These are phyloP conservation scores for Ceratothoa steindachneri DNA, from an alignment of 2,888 invertebrate species.

Conservation along the genomic window DNA sequence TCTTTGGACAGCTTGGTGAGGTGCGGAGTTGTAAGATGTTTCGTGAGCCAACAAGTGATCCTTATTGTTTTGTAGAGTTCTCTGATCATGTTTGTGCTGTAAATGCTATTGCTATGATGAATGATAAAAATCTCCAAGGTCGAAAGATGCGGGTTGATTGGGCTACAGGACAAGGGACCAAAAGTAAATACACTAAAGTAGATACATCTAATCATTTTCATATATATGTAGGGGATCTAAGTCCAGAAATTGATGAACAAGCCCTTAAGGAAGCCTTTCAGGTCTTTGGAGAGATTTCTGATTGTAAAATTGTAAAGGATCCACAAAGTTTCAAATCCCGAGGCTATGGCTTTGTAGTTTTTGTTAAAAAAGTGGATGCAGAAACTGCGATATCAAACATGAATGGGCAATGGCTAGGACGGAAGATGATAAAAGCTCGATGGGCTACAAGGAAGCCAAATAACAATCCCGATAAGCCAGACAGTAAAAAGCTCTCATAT, in stretches of 20 bases:
- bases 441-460: constrained; percentile 56
- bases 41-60: constrained; percentile 53
- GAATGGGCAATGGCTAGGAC: constrained; percentile 60
- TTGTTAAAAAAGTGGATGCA: constrained; percentile 58
- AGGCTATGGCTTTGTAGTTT: constrained; percentile 60
- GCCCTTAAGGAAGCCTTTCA: constrained; percentile 57
- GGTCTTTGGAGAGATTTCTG: constrained; percentile 58
- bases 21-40: constrained; percentile 61
- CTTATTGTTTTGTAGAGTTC: constrained; percentile 49
- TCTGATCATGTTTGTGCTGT: constrained; percentile 45
- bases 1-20: constrained; percentile 59
- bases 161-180: constrained; percentile 54
- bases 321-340: constrained; percentile 58
- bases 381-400: constrained; percentile 58
- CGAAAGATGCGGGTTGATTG: constrained; percentile 60
- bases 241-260: constrained; percentile 58
- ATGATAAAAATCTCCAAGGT: constrained; percentile 45
- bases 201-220: constrained; percentile 58
- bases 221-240: constrained; percentile 59
- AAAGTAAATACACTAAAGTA: constrained; percentile 44
- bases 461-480: constrained; percentile 40
- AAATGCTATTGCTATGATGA: constrained; percentile 48
- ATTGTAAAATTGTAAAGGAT: constrained; percentile 59
- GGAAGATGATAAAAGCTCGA: constrained; percentile 58
- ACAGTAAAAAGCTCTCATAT: constrained; percentile 51